Percentiles rank a stretch among this genome's conserved stretches.
phyloP scores from a whole-genome alignment of 2,797 vertebrate genomes.

The Gorsachius magnificus region DNA sequence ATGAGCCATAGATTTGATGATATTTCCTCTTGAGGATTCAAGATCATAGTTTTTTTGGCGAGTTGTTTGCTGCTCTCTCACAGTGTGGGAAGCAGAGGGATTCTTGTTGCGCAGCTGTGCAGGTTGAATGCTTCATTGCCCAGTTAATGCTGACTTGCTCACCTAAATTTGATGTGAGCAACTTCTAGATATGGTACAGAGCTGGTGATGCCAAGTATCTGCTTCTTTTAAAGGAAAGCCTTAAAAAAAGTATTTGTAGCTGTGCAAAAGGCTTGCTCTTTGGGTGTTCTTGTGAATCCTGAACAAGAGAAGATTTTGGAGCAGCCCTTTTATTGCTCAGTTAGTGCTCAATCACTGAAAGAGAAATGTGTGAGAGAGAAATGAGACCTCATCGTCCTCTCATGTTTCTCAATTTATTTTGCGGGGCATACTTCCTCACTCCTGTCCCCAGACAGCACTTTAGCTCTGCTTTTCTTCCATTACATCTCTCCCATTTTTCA shows the following conservation, averaged over 20 bases:
- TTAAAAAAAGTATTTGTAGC: neutral
- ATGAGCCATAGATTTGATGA: rapidly evolving
- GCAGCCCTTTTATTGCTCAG: slow-evolving; percentile 3
- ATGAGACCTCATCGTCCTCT: slow-evolving; percentile 31
- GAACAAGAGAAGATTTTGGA: neutral
- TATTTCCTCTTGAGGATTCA: neutral
- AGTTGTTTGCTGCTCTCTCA: neutral
- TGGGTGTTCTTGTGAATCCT: neutral
- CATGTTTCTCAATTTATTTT: slow-evolving; percentile 54
- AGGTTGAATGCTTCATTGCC: neutral
- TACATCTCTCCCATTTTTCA: slow-evolving; percentile 22
- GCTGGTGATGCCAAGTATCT: neutral
- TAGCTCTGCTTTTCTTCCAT: slow-evolving; percentile 49
- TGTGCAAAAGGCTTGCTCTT: neutral
- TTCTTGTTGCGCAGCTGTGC: neutral
- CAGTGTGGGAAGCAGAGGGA: neutral
- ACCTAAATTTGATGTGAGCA: neutral
- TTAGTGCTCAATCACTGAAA: slow-evolving; percentile 33
- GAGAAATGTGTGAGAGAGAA: neutral
- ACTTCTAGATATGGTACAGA: neutral
- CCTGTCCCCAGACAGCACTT: slow-evolving; percentile 28
- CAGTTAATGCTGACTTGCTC: neutral
- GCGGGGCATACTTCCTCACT: slow-evolving; percentile 17
- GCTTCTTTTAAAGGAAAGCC: neutral
- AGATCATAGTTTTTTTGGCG: neutral